A percentile compares a stretch with the other conserved stretches of the same genome.
phyloP scores from a whole-genome alignment of 2,113 vertebrate species.

The Pelodiscus sinensis region DNA sequence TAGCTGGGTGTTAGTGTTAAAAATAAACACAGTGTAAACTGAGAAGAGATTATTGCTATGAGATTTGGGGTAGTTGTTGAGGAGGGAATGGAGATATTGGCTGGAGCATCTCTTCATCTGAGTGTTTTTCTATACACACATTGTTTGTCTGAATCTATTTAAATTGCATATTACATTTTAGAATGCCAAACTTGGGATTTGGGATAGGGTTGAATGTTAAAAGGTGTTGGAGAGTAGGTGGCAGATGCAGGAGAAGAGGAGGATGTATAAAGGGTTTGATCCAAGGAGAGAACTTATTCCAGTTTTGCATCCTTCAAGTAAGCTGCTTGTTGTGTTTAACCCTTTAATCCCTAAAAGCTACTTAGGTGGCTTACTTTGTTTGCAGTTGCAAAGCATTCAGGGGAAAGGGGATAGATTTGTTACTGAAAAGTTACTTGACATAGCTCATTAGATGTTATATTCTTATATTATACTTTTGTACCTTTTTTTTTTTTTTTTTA shows the following conservation, averaged over 20 bases:
- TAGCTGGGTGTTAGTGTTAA: background rate
- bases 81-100: background rate
- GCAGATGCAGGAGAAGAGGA: background rate
- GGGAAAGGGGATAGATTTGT: background rate
- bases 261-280: background rate
- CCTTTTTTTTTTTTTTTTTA: background rate
- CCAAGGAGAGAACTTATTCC: background rate
- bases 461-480: background rate
- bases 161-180: background rate
- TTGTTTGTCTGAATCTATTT: background rate
- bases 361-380: constrained; percentile 23
- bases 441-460: background rate
- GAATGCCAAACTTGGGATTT: background rate
- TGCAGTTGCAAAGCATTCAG: constrained; percentile 9
- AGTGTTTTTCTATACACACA: background rate
- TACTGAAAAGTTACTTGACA: background rate
- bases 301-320: background rate
- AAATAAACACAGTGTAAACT: background rate
- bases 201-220: background rate
- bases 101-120: fast-evolving
- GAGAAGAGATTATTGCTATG: fast-evolving
- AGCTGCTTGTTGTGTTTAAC: background rate
- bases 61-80: fast-evolving
- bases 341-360: constrained; percentile 34
- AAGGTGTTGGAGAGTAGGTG: background rate